These are phyloP conservation scores for Perca fluviatilis DNA, from an alignment of 2,113 vertebrate genomes.

Conservation along the genomic window DNA sequence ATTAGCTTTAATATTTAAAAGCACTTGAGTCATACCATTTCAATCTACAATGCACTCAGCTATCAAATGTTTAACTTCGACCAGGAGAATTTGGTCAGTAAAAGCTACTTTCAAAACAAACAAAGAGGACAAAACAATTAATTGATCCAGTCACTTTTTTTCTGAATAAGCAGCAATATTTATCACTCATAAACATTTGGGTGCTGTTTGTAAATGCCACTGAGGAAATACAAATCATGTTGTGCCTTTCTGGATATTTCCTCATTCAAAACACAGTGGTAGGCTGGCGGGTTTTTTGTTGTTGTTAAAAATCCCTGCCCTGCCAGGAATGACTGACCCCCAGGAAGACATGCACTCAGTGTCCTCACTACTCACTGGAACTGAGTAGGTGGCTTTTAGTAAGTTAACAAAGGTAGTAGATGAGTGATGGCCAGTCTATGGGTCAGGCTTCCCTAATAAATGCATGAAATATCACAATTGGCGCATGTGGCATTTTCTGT, in stretches of 20 bases:
- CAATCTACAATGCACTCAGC: not conserved
- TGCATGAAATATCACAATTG: not conserved
- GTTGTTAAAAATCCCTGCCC: not conserved
- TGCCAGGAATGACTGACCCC: not conserved
- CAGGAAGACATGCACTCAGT: constrained; percentile 7
- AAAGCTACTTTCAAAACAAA: not conserved
- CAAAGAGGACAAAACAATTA: not conserved
- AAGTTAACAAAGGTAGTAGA: not conserved
- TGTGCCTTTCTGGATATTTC: constrained; percentile 1
- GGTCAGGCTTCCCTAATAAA: not conserved
- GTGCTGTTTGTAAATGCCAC: constrained; percentile 12
- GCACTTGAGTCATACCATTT: not conserved
- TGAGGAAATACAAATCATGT: constrained; percentile 6
- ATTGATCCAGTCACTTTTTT: not conserved
- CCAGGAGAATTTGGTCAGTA: not conserved
- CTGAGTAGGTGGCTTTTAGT: constrained; percentile 8
- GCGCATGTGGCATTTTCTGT: not conserved
- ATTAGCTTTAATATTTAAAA: not conserved
- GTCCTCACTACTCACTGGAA: not conserved
- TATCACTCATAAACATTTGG: constrained; percentile 13
- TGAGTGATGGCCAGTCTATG: too few species aligned
- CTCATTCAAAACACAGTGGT: constrained; percentile 19
- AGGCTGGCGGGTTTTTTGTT: constrained; percentile 17
- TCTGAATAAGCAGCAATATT: constrained; percentile 1
- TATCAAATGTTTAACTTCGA: not conserved